A percentile compares a stretch with the other conserved stretches of the same genome.
Evolutionary conservation across 1,140 invertebrate species (phyloP).

Genomic region (Meloidogyne chitwoodi): DNA sequence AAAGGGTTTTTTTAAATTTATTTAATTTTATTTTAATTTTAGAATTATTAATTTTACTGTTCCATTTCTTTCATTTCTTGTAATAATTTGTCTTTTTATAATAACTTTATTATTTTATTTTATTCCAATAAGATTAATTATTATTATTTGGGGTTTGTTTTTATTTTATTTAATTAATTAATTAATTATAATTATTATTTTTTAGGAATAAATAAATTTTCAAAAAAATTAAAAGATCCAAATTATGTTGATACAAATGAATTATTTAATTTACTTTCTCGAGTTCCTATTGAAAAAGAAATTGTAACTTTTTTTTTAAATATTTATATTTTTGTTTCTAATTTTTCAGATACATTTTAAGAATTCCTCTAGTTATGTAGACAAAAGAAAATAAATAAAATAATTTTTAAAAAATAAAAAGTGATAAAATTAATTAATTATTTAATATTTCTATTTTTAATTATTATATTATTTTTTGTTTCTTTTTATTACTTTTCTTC

Average conservation of each 20-base stretch:
- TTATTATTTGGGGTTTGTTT: constrained; percentile 83
- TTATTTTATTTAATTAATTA: neutral
- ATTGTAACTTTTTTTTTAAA: constrained; percentile 62
- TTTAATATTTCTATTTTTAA: too few relatives aligned
- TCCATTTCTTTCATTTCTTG: constrained; percentile 87
- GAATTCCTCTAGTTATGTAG: neutral
- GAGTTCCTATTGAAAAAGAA: constrained; percentile 90
- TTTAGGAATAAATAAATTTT: constrained; percentile 82
- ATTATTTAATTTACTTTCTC: constrained; percentile 84
- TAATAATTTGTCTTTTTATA: constrained; percentile 67
- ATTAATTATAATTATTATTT: constrained; percentile 22
- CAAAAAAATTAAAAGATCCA: constrained; percentile 82
- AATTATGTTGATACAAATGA: constrained; percentile 95
- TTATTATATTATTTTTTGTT: too few relatives aligned
- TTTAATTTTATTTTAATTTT: constrained; percentile 58
- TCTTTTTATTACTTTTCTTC: too few relatives aligned
- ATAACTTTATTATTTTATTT: constrained; percentile 75
- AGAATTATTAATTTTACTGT: constrained; percentile 95
- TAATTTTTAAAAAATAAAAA: too few relatives aligned
- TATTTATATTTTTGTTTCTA: neutral
- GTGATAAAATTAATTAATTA: too few relatives aligned
- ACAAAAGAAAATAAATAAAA: too few relatives aligned
- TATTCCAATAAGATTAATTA: constrained; percentile 81
- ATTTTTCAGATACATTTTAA: neutral
- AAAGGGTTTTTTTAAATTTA: constrained; percentile 40